phyloP scores from a whole-genome alignment of 2,113 vertebrate species.

The Ancistrus triradiatus region DNA sequence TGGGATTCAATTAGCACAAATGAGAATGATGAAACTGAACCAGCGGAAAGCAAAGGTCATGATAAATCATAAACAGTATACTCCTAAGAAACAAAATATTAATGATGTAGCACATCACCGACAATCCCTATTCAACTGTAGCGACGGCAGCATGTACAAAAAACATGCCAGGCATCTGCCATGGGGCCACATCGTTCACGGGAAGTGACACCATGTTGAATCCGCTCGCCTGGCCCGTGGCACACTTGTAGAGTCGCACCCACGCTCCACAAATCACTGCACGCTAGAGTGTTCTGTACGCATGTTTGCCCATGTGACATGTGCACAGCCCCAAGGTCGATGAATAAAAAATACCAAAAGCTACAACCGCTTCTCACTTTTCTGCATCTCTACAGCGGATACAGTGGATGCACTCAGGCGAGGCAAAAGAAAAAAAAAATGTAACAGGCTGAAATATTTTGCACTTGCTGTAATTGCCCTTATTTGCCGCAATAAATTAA shows the following conservation, averaged over 20 bases:
- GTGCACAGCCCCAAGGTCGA: constrained; percentile 5
- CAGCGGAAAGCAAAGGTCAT: too few species aligned
- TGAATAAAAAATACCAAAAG: constrained; percentile 17
- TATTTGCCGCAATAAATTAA: constrained; percentile 59
- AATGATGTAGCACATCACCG: too few species aligned
- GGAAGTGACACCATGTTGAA: constrained; percentile 40
- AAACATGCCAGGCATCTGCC: constrained; percentile 36
- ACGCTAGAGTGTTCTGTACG: not conserved
- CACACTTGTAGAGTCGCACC: constrained; percentile 25
- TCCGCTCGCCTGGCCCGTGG: constrained; percentile 35
- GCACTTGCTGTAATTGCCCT: constrained; percentile 55
- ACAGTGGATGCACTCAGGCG: not conserved
- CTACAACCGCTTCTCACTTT: constrained; percentile 24
- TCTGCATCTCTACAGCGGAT: not conserved
- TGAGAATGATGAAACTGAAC: too few species aligned
- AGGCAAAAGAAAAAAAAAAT: not conserved
- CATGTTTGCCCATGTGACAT: constrained; percentile 19
- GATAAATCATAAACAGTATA: too few species aligned
- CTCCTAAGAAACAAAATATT: too few species aligned
- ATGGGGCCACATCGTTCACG: constrained; percentile 36
- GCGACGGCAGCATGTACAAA: constrained; percentile 10
- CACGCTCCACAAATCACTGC: constrained; percentile 14
- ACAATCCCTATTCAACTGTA: too few species aligned
- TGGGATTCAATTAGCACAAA: too few species aligned
- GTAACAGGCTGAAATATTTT: constrained; percentile 16